Evolutionary conservation across 2,797 vertebrate species (phyloP), one percentile per base, ranked within the genome.

Genomic region (Florisuga fusca): DNA sequence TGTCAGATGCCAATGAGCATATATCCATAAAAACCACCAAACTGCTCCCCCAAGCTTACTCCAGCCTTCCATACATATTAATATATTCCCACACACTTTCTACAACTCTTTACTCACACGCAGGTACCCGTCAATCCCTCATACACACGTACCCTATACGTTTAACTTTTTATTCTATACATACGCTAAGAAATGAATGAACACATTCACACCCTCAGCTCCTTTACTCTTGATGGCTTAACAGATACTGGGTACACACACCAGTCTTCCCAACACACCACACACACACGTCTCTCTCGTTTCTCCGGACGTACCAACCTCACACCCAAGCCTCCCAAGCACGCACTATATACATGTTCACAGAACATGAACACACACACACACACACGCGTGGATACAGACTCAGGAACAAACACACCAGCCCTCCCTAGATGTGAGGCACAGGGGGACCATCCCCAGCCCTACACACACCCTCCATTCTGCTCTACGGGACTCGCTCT

Each of bases 321-420:
- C 59, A 7, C 46, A 17, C 41, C 46, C 53, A 15, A 33, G 25
- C 62, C 23, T 15, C n/a, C 29, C 33, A 4, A 31, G 59, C 68
- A 27, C 0, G 5, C 22, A 3, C 7, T 14, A 6, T 0, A 10
- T 0, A 12, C 8, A 1, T 0, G 12, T 26, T n/a, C 8, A 6
- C 38, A 2, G 45, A 46, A 11, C 50, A 15, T 9, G 15, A 25
- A 26, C 7, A 7, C 50, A 51, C 22, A 25, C 50, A 14, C 43
- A 10, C 4, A 3, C 36, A 11, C 17, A 18, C 33, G 5, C 58
- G 5, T 2, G 36, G n/a, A n/a, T 1, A 8, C 22, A 9, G 25
- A 7, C 31, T 3, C 21, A 1, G 27, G 8, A 8, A 16, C 66
- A 15, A 36, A 0, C 25, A 2, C 61, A 2, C 7, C 45, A 33